A percentile compares a stretch with the other conserved stretches of the same genome.
Conservation (phyloP, 2,113 vertebrate species). For the Odocoileus virginianus region DNA sequence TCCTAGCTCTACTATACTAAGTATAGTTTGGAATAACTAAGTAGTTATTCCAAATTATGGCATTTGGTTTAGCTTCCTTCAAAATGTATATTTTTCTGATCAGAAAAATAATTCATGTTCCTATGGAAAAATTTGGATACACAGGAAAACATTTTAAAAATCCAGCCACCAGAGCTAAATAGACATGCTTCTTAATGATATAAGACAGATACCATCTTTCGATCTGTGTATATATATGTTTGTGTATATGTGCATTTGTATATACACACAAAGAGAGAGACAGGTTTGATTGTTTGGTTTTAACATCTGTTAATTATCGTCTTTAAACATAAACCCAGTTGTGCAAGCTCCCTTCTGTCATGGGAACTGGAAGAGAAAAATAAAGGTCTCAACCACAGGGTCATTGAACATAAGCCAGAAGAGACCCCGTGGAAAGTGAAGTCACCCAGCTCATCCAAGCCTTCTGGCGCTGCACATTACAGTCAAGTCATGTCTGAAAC, state of each 20-base stretch:
- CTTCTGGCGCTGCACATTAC: neutral
- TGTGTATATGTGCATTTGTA: neutral
- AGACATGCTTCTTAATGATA: neutral
- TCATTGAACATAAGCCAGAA: neutral
- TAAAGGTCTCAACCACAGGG: neutral
- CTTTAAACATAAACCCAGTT: neutral
- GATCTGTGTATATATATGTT: neutral
- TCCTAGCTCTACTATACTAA: neutral
- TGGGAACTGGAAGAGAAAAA: neutral
- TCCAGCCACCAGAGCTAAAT: neutral
- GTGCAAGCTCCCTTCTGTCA: neutral
- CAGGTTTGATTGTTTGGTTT: neutral
- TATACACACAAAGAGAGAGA: neutral
- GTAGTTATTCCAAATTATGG: neutral
- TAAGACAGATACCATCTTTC: neutral
- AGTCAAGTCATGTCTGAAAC: neutral
- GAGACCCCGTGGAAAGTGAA: neutral
- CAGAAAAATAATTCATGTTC: neutral
- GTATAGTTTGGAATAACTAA: neutral
- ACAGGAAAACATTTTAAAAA: neutral
- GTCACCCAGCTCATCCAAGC: neutral
- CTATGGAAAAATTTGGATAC: neutral
- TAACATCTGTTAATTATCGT: neutral
- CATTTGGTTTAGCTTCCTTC: neutral
- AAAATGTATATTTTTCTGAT: neutral